Percentiles rank a stretch among this genome's conserved stretches.
phyloP scores from a whole-genome alignment of 2,113 vertebrate genomes.

The Sylvietta virens region DNA sequence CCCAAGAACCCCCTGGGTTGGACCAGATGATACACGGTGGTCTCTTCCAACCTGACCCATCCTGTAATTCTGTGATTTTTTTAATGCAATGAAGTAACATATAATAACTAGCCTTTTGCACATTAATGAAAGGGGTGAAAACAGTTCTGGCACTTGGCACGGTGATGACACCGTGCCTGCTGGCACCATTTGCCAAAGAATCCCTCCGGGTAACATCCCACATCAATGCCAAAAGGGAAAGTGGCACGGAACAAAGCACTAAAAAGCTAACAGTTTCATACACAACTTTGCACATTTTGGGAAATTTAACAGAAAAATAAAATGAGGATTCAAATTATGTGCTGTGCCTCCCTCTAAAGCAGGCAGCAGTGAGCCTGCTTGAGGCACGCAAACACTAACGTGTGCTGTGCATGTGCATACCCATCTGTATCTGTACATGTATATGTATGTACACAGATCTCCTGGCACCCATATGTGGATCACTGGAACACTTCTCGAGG shows the following conservation, averaged over 20 bases:
- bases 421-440: not conserved
- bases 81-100: not conserved
- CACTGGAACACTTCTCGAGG: not conserved
- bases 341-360: not conserved
- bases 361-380: not conserved
- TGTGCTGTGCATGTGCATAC: accelerated
- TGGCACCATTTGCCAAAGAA: not conserved
- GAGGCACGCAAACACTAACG: accelerated
- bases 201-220: not conserved
- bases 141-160: not conserved
- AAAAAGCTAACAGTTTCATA: not conserved
- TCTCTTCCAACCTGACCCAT: not conserved
- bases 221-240: not conserved
- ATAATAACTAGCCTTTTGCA: not conserved
- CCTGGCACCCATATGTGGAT: not conserved
- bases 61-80: not conserved
- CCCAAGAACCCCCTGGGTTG: not conserved
- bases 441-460: not conserved
- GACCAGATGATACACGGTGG: not conserved
- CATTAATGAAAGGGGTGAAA: not conserved
- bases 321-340: not conserved
- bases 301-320: not conserved
- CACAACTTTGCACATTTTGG: not conserved
- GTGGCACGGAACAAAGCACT: not conserved
- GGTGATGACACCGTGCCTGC: accelerated